Conservation (phyloP, 2,888 invertebrate species). For the Drosophila pegasa region DNA sequence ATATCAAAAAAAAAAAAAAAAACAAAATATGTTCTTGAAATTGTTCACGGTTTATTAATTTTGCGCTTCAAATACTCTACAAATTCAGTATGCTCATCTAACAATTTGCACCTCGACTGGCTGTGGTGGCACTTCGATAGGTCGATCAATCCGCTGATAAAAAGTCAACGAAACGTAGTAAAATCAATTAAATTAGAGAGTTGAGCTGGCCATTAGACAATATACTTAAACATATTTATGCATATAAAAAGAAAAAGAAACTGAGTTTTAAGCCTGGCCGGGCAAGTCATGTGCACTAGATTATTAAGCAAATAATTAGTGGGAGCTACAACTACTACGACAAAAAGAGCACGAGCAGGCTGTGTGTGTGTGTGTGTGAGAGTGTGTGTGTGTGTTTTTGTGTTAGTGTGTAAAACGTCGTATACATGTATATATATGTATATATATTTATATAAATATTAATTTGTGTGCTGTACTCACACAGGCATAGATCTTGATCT, state of each 20-base stretch:
- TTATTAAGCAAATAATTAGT: slow-evolving; percentile 12
- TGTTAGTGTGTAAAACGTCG: slow-evolving; percentile 25
- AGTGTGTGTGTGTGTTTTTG: no score
- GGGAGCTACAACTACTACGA: slow-evolving; percentile 7
- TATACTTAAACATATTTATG: slow-evolving; percentile 8
- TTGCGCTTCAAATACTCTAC: background rate
- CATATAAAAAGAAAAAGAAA: slow-evolving; percentile 1
- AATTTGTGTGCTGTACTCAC: slow-evolving; percentile 23
- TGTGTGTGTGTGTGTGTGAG: slow-evolving; percentile 24
- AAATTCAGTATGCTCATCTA: background rate
- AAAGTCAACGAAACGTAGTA: slow-evolving; percentile 51
- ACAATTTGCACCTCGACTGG: background rate
- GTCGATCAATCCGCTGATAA: slow-evolving; percentile 38
- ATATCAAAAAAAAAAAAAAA: background rate
- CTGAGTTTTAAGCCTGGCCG: slow-evolving; percentile 13
- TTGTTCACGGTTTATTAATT: background rate
- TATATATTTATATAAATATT: slow-evolving; percentile 4
- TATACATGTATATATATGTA: slow-evolving; percentile 5
- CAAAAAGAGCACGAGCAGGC: slow-evolving; percentile 36
- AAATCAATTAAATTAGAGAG: slow-evolving; percentile 62
- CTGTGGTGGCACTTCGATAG: slow-evolving; percentile 43
- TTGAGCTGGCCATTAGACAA: slow-evolving; percentile 46
- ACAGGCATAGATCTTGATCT: slow-evolving; percentile 24
- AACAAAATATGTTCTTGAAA: background rate
- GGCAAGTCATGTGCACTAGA: slow-evolving; percentile 32